Conservation (phyloP, 2,888 invertebrate species). For the Diachrysia chrysitis region DNA sequence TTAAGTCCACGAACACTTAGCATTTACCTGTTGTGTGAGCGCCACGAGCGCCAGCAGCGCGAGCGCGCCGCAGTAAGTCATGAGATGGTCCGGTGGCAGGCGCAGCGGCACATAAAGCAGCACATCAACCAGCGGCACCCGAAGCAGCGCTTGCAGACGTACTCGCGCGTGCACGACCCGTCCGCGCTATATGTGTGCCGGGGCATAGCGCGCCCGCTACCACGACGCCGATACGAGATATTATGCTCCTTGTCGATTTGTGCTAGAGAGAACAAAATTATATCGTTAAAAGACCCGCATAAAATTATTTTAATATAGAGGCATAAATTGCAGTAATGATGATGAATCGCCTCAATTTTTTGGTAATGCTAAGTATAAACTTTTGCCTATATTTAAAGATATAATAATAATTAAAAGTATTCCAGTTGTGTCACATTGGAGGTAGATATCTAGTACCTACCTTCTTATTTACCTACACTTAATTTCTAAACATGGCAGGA, state of each 20-base stretch:
- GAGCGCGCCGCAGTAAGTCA: constrained; percentile 40
- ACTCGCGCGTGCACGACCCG: constrained; percentile 70
- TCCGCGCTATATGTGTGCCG: constrained; percentile 65
- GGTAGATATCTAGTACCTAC: no score
- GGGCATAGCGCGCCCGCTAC: constrained; percentile 61
- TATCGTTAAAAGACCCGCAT: no score
- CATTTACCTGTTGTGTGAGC: constrained; percentile 49
- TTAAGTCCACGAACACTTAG: neutral
- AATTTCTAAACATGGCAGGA: no score
- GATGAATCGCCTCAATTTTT: no score
- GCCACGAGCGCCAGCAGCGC: constrained; percentile 59
- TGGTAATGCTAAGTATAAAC: no score
- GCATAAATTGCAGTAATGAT: no score
- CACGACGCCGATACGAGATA: constrained; percentile 12
- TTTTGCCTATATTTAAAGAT: no score
- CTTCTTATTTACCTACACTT: no score
- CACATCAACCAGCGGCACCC: constrained; percentile 69
- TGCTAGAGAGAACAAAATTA: neutral
- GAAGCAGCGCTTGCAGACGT: constrained; percentile 63
- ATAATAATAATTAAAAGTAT: no score
- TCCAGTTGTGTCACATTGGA: no score
- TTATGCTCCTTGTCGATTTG: neutral
- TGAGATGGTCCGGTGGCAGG: constrained; percentile 51
- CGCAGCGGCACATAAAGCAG: constrained; percentile 70
- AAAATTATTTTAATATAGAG: no score